phyloP scores from a whole-genome alignment of 1,140 invertebrate genomes.

The Aphis gossypii region DNA sequence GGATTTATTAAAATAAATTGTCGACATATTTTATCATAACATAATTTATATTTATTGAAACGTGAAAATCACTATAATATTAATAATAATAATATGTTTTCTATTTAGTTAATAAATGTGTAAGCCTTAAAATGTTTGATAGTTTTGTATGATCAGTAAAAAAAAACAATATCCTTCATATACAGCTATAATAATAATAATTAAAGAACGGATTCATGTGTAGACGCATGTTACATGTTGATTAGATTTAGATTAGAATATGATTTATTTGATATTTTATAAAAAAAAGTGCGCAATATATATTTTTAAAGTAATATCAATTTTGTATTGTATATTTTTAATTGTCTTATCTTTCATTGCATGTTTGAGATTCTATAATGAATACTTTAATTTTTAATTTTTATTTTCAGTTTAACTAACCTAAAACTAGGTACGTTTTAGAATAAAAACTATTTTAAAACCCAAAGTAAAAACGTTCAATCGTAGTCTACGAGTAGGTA shows the following conservation, averaged over 20 bases:
- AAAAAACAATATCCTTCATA: background rate
- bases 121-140: background rate
- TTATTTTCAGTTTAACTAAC: background rate
- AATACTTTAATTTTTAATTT: background rate
- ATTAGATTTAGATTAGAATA: too few relatives aligned
- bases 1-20: background rate
- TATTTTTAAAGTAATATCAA: background rate
- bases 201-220: background rate
- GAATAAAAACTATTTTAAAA: background rate
- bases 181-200: too few relatives aligned
- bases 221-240: too few relatives aligned
- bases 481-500: too few relatives aligned
- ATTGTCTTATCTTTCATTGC: background rate
- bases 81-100: background rate
- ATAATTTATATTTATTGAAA: background rate
- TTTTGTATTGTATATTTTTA: background rate
- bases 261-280: too few relatives aligned
- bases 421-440: background rate
- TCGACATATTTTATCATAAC: background rate
- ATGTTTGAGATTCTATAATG: background rate
- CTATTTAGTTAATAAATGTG: background rate
- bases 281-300: too few relatives aligned
- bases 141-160: background rate
- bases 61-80: background rate
- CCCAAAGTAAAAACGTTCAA: too few relatives aligned